Evolutionary conservation across 2,113 vertebrate species (phyloP).

Genomic region (Pygoscelis adeliae): DNA sequence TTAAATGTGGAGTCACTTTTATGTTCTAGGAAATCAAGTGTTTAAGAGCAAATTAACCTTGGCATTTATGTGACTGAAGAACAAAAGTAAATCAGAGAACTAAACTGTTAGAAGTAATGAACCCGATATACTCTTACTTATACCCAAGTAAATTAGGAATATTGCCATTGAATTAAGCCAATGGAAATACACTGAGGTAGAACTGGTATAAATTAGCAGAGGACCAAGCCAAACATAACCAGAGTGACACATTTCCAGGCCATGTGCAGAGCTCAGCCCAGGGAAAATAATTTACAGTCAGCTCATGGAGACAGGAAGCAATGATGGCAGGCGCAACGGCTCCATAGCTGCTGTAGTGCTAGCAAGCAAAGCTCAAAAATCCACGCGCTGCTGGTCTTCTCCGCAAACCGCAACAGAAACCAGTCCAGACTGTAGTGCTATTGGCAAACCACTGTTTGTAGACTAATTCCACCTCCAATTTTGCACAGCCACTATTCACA

Average conservation of each 20-base stretch:
- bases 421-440: background rate
- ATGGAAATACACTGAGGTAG: slow-evolving; percentile 15
- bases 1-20: background rate
- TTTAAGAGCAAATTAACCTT: slow-evolving; percentile 32
- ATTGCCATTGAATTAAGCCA: slow-evolving; percentile 22
- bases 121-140: background rate
- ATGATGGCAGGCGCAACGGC: background rate
- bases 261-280: slow-evolving; percentile 13
- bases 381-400: background rate
- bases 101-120: slow-evolving; percentile 28
- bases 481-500: slow-evolving; percentile 6
- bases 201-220: slow-evolving; percentile 27
- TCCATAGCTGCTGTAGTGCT: background rate
- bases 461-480: background rate
- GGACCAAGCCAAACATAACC: slow-evolving; percentile 17
- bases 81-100: slow-evolving; percentile 39
- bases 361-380: slow-evolving; percentile 24
- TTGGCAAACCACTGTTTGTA: background rate
- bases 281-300: slow-evolving; percentile 47
- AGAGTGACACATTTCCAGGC: slow-evolving; percentile 13
- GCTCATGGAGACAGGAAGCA: slow-evolving; percentile 40
- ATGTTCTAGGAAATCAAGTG: slow-evolving; percentile 4
- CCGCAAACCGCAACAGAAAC: background rate
- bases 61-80: background rate
- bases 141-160: slow-evolving; percentile 18